phyloP scores from a whole-genome alignment of 2,797 vertebrate species.

The Darevskia nairensis region DNA sequence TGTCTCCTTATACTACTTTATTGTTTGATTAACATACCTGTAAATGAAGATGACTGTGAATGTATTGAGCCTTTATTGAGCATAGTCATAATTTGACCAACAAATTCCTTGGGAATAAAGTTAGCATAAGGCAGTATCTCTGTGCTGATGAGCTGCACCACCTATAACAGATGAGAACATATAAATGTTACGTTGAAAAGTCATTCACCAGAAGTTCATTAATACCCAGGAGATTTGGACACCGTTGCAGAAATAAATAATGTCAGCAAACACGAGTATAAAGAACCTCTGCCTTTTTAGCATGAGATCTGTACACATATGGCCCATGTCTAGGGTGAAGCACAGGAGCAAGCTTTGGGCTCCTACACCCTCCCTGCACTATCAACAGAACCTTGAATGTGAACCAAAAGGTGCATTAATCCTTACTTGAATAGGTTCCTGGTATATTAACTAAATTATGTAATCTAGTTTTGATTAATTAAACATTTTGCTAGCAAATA shows the following conservation, averaged over 20 bases:
- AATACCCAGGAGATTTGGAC: conserved; percentile 35
- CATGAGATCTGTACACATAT: not conserved
- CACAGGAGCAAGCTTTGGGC: not conserved
- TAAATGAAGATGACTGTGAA: conserved; percentile 97
- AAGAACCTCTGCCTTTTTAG: not conserved
- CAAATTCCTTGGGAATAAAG: conserved; percentile 99
- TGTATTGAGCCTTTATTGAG: conserved; percentile 99
- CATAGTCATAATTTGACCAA: conserved; percentile 99
- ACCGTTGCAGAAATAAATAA: conserved; percentile 31
- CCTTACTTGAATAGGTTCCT: not conserved
- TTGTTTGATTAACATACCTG: conserved; percentile 82
- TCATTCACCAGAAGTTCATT: conserved; percentile 36
- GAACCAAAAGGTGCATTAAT: not conserved
- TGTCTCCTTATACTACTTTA: not conserved
- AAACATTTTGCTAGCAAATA: conserved; percentile 6
- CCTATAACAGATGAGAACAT: conserved; percentile 81
- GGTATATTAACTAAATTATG: not conserved
- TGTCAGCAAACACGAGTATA: not conserved
- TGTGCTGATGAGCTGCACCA: conserved; percentile 97
- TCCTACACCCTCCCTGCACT: not conserved
- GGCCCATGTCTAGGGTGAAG: too few species aligned
- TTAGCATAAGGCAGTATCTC: conserved; percentile 98
- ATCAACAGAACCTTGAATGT: not conserved
- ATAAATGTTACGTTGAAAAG: conserved; percentile 37
- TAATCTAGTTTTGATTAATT: not conserved